Percentiles rank a stretch among this genome's conserved stretches.
Conservation (phyloP, 2,888 invertebrate genomes). For the Ophion ellenae region DNA sequence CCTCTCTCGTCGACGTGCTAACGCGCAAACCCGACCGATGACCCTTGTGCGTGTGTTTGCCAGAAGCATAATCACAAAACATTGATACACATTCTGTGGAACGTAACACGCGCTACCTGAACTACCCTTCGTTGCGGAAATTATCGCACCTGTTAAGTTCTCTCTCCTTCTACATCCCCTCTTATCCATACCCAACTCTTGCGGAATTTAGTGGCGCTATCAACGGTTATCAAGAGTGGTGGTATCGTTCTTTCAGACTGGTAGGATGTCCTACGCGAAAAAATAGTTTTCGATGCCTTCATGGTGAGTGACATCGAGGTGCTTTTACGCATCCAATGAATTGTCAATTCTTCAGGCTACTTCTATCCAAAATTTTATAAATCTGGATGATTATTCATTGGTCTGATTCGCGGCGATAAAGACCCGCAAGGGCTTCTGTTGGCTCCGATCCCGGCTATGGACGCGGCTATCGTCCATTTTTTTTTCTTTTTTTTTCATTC, state of each 20-base stretch:
- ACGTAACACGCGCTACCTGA: constrained; percentile 38
- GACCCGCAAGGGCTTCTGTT: constrained; percentile 19
- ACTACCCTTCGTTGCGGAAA: constrained; percentile 18
- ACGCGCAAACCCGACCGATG: constrained; percentile 68
- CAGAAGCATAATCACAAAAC: constrained; percentile 58
- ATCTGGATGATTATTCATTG: constrained; percentile 63
- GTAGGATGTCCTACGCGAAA: no score
- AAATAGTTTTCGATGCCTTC: neutral
- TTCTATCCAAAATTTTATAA: constrained; percentile 49
- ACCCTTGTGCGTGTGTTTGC: constrained; percentile 51
- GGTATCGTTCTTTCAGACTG: neutral
- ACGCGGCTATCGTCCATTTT: constrained; percentile 26
- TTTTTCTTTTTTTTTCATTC: constrained; percentile 25
- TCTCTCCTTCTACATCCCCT: neutral
- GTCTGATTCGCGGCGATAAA: constrained; percentile 55
- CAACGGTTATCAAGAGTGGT: neutral
- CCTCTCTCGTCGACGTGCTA: constrained; percentile 65
- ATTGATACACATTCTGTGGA: constrained; percentile 40
- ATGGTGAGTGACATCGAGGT: constrained; percentile 11
- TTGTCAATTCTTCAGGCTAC: constrained; percentile 32
- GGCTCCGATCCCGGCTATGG: constrained; percentile 8
- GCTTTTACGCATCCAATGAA: constrained; percentile 13
- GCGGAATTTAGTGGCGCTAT: neutral
- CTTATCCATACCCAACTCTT: neutral
- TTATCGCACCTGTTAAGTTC: constrained; percentile 42